Evolutionary conservation across 2,888 invertebrate species (phyloP), one percentile per base, ranked within the genome.

Genomic region (Biston betularia): DNA sequence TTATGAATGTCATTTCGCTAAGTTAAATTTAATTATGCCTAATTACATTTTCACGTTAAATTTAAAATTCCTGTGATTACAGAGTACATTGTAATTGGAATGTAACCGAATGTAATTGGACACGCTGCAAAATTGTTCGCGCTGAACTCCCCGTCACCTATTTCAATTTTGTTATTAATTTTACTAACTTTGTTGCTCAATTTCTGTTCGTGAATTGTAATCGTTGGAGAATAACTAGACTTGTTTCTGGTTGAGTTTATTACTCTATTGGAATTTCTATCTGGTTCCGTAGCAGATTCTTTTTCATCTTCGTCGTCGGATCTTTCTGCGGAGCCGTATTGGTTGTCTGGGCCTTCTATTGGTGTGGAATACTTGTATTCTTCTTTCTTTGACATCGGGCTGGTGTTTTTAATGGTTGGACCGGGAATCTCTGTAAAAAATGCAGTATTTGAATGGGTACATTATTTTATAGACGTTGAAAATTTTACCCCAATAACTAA

Each of bases 321-420:
- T 73, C 95, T 95, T 83, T 97, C 97, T 35, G 96, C 96, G 12
- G 96, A 96, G 34, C 96, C 96, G 72, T 95, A 95, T 78, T 95
- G 95, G 78, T 96, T 95, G 83, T 96, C 95, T 72, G 96, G 95
- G 0, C 89, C 90, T 79, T 92, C 90, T 75, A 92, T 77, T 48
- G 92, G 87, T 3, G 93, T 91, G 0, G 90, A 88, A 71, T 89
- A 92, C 59, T 86, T 89, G 74, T 83, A 89, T 65, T 96, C 95
- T 85, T 96, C 95, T 84, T 95, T 95, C 56, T 87, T 91, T 63
- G 85, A 85, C 56, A 89, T 87, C 45, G 94, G 94, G 74, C 94
- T 92, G 55, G 94, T 94, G 78, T 94, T 95, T 78, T 90, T 94
- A 68, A 94, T 87, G 48, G 95, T 95, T 9, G 96, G 96, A 42